Evolutionary conservation across 1,140 invertebrate genomes (phyloP).

Genomic region (Aethina tumida): DNA sequence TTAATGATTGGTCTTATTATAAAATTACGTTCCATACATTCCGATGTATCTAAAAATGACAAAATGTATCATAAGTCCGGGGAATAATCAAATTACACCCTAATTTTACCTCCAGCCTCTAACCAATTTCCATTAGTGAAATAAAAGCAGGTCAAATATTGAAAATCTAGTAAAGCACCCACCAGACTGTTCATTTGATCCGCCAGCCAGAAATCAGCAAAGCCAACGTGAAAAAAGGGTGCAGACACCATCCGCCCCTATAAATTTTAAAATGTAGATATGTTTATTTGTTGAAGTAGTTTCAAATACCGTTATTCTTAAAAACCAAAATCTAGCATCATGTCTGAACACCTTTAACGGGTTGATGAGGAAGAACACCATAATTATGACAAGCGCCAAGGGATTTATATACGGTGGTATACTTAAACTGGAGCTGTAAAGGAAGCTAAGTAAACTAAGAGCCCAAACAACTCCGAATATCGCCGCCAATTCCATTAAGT

Average conservation of each 20-base stretch:
- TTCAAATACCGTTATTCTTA: conserved; percentile 35
- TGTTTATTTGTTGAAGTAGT: conserved; percentile 1
- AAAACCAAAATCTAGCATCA: conserved; percentile 59
- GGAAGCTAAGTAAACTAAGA: conserved; percentile 51
- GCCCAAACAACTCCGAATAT: conserved; percentile 81
- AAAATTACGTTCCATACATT: conserved; percentile 38
- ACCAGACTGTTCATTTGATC: conserved; percentile 81
- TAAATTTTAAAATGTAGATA: conserved; percentile 10
- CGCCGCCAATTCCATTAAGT: conserved; percentile 78
- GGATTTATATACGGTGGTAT: conserved; percentile 74
- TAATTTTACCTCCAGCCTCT: conserved; percentile 28
- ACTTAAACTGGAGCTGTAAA: conserved; percentile 60
- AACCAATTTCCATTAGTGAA: conserved; percentile 40
- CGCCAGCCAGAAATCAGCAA: conserved; percentile 90
- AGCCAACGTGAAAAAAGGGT: conserved; percentile 76
- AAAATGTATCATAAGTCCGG: background rate
- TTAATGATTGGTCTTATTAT: conserved; percentile 53
- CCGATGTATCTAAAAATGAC: conserved; percentile 31
- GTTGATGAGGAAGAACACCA: conserved; percentile 69
- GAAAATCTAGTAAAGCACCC: conserved; percentile 67
- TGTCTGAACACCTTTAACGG: conserved; percentile 69
- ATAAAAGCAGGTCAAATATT: conserved; percentile 64
- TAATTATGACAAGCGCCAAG: conserved; percentile 55
- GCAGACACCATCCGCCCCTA: conserved; percentile 59
- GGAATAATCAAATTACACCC: background rate